A percentile compares a stretch with the other conserved stretches of the same genome.
phyloP scores from a whole-genome alignment of 2,113 vertebrate genomes.

The Passer montanus region DNA sequence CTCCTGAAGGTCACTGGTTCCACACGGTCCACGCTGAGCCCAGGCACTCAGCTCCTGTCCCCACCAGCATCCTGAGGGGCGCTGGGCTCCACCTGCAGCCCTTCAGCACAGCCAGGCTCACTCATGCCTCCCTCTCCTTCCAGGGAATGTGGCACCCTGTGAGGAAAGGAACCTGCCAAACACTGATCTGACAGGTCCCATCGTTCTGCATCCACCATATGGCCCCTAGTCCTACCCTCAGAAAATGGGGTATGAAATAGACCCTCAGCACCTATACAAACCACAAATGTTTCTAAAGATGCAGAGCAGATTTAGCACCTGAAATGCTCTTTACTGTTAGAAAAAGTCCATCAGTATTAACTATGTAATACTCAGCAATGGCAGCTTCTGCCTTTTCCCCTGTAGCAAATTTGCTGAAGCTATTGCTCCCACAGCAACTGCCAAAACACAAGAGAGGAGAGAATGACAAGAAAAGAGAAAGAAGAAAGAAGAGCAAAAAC shows the following conservation, averaged over 20 bases:
- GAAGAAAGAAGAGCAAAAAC: constrained; percentile 2
- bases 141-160: neutral
- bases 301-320: neutral
- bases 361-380: accelerated
- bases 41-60: neutral
- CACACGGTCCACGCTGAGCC: accelerated
- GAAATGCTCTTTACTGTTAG: neutral
- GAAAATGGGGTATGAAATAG: neutral
- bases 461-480: neutral
- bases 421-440: neutral
- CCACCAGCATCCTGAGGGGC: accelerated
- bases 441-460: neutral
- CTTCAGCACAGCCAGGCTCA: accelerated
- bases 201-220: neutral
- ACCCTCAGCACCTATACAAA: neutral
- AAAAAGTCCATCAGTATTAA: neutral
- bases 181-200: neutral
- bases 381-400: neutral
- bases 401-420: neutral
- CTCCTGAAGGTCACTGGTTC: neutral
- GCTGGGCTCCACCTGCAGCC: neutral
- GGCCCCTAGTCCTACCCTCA: neutral
- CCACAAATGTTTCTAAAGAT: neutral
- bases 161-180: neutral
- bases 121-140: neutral